Base-by-base conservation (phyloP, 2,888 invertebrate species). In the Synergus itoensis region DNA sequence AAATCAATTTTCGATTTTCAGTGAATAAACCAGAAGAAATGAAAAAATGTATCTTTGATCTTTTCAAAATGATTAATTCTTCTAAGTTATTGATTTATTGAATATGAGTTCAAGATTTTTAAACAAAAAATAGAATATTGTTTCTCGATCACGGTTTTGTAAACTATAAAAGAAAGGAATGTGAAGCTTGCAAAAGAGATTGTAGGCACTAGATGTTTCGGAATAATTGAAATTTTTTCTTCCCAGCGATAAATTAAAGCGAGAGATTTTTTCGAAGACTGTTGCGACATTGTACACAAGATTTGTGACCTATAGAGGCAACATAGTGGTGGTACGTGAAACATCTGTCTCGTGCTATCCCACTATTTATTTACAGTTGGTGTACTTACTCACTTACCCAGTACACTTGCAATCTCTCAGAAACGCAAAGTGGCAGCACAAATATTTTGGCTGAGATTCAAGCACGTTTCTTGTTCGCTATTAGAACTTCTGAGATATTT, bases 151-250 rank as follows among this genome's bases (percentile, higher is more conserved):
- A 28, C 28, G 28, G 3, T 28, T 28, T 28, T 28, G 36, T 36
- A 36, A 36, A 41, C n/a, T n/a, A 41, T 65, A 18, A 65, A 65
- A 18, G 7, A 14, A 4, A 64, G 45, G 43, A 43, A 67, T 67
- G 16, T 21, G 62, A 63, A 21, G 67, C 12, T 16, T 43, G 41
- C 11, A 12, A 45, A 67, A 67, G 45, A 16, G 43, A 45, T 67
- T 67, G 14, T 43, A 7, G 21, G 45, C 28, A 8, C 18, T 48
- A 69, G 45, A 69, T 69, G 45, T 69, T 48, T 69, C 45, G 43
- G 16, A 69, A 69, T 69, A 69, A 69, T 45, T 69, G 67, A 48
- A 45, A 69, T 69, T 69, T 69, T 69, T 28, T 69, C 67, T 45
- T 7, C 8, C 9, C 21, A 14, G 43, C 45, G 12, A 16, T 69